Percentiles rank a stretch among this genome's conserved stretches.
These are phyloP conservation scores for Melinopterus prodromus DNA, from an alignment of 2,888 invertebrate genomes.

Conservation along the genomic window DNA sequence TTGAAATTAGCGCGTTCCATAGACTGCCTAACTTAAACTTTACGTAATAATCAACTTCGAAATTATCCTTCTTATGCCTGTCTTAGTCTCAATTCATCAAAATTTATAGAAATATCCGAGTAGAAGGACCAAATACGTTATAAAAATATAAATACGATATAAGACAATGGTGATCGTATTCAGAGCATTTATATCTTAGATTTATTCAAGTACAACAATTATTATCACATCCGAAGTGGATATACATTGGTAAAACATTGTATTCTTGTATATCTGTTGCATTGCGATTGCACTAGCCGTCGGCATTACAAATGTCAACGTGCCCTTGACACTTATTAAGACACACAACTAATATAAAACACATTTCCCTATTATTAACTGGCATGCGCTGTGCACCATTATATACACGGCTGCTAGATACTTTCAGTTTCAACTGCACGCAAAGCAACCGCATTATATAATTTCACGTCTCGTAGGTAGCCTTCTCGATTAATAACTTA, in stretches of 20 bases:
- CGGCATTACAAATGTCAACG: slow-evolving; percentile 30
- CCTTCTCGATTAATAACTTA: neutral
- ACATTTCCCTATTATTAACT: slow-evolving; percentile 33
- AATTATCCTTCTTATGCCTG: neutral
- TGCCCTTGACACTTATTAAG: slow-evolving; percentile 33
- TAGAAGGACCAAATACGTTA: neutral
- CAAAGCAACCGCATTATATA: neutral
- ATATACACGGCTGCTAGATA: slow-evolving; percentile 14
- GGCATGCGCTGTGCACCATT: slow-evolving; percentile 10
- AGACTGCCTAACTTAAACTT: neutral
- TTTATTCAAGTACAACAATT: neutral
- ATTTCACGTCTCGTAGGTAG: neutral
- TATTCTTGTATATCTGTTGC: neutral
- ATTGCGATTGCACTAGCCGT: slow-evolving; percentile 10
- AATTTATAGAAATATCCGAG: neutral
- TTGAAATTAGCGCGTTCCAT: neutral
- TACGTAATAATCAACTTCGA: neutral
- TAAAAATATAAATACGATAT: no score
- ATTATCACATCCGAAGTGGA: neutral
- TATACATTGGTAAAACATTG: neutral
- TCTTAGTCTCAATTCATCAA: neutral
- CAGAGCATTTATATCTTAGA: neutral
- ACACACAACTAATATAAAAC: slow-evolving; percentile 25
- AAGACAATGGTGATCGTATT: neutral
- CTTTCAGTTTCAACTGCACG: neutral